A percentile compares a stretch with the other conserved stretches of the same genome.
phyloP scores from a whole-genome alignment of 2,113 vertebrate species.

The Austrofundulus limnaeus region DNA sequence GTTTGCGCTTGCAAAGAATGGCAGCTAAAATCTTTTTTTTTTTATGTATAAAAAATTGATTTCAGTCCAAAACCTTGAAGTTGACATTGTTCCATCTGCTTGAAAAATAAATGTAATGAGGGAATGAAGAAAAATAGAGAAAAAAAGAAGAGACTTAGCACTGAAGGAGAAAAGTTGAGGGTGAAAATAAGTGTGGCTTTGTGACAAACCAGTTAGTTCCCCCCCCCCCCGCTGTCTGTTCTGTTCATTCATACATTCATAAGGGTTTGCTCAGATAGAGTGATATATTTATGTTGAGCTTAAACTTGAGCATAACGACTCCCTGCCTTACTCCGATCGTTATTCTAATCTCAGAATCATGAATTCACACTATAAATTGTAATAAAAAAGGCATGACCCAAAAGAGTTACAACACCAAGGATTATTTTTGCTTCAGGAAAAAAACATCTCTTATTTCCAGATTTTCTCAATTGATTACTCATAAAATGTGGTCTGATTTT shows the following conservation, averaged over 20 bases:
- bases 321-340: too few species aligned
- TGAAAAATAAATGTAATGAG: conserved; percentile 23
- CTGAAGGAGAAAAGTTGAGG: neutral
- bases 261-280: neutral
- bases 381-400: too few species aligned
- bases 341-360: neutral
- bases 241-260: neutral
- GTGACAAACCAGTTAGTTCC: neutral
- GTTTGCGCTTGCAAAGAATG: conserved; percentile 52
- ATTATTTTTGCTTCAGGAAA: too few species aligned
- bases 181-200: neutral
- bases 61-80: conserved; percentile 45
- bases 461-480: neutral
- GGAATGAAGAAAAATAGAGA: conserved; percentile 18
- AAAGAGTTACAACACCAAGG: too few species aligned
- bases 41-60: conserved; percentile 39
- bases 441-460: neutral
- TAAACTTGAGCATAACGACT: neutral
- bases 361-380: neutral
- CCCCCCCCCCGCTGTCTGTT: neutral
- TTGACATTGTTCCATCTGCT: conserved; percentile 45
- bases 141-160: neutral
- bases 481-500: neutral
- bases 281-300: neutral
- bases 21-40: conserved; percentile 29